These are phyloP conservation scores for Montipora foliosa DNA, from an alignment of 64 coral and sea anemone species.

Conservation along the genomic window DNA sequence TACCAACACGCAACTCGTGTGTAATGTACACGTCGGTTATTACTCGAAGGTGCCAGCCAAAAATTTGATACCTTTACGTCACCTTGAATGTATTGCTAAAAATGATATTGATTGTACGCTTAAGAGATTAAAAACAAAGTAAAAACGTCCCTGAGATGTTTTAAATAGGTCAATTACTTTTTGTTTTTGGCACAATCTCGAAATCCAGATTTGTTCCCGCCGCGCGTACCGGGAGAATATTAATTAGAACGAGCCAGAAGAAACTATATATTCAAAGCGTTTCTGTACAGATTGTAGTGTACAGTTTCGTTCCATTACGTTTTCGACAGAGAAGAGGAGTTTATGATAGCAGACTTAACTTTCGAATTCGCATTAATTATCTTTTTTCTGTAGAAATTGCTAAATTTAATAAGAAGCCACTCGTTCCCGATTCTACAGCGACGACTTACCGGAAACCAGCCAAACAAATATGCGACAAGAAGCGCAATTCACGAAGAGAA, in stretches of 20 bases:
- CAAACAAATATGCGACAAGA: neutral
- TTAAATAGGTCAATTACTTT: neutral
- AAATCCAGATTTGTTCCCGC: neutral
- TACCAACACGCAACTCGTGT: neutral
- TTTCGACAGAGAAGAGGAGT: neutral
- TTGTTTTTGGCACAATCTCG: neutral
- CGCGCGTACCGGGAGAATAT: neutral
- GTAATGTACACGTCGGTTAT: no score
- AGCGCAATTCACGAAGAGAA: neutral
- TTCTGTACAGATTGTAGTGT: neutral
- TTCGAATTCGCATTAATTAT: neutral
- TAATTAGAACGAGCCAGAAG: no score
- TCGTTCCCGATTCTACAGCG: neutral
- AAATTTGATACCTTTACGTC: neutral
- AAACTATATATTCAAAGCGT: no score
- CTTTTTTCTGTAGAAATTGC: neutral
- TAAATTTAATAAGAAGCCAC: neutral
- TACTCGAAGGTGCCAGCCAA: no score
- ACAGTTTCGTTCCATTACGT: constrained; percentile 8
- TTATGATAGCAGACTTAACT: neutral
- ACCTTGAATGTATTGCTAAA: neutral
- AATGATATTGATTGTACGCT: neutral
- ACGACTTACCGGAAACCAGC: constrained; percentile 18
- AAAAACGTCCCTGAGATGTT: neutral
- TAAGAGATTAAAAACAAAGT: constrained; percentile 26